These are phyloP conservation scores for Glaucopsyche alexis DNA, from an alignment of 2,888 invertebrate genomes.

Conservation along the genomic window DNA sequence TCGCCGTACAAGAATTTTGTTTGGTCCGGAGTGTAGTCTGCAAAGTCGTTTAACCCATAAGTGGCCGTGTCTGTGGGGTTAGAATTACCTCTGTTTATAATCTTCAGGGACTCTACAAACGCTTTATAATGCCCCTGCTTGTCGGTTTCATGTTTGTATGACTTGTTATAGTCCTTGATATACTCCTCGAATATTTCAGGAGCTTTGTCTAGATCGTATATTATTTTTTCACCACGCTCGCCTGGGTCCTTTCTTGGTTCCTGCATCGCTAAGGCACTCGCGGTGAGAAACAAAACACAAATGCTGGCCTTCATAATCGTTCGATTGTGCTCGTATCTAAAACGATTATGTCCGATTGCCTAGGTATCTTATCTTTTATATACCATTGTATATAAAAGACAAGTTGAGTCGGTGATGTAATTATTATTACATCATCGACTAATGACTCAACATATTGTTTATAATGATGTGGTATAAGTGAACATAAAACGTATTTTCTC, in stretches of 20 bases:
- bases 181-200: background rate
- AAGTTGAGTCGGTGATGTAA: too few relatives aligned
- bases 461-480: background rate
- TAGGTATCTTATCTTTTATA: background rate
- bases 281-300: background rate
- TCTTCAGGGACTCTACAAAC: background rate
- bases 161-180: background rate
- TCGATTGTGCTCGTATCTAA: background rate
- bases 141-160: background rate
- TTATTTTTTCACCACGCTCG: background rate
- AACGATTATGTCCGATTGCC: background rate
- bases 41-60: background rate
- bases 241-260: background rate
- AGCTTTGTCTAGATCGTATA: background rate
- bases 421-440: background rate
- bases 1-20: background rate
- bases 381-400: too few relatives aligned
- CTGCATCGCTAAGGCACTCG: background rate
- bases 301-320: background rate
- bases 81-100: constrained; percentile 1
- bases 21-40: background rate
- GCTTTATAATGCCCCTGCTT: constrained; percentile 7
- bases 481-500: background rate
- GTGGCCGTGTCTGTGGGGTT: background rate
- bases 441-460: background rate